Conservation (phyloP, 2,888 invertebrate genomes). For the Lycocerus yunnanus region DNA sequence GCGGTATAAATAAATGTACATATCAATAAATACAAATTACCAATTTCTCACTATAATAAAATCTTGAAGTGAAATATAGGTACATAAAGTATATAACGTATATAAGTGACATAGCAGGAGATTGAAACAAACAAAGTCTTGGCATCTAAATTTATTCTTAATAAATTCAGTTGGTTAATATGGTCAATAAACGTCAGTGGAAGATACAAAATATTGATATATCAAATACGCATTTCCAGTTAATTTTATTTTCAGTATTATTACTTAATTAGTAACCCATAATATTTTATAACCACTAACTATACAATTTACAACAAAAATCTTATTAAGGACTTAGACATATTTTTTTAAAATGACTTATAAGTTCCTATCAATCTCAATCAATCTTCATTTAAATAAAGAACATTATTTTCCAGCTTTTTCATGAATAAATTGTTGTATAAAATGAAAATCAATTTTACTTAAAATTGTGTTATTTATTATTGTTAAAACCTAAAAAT, state of each 20-base stretch:
- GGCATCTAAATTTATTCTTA: background rate
- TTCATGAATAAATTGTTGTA: background rate
- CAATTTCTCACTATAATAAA: background rate
- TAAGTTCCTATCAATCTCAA: constrained; percentile 1
- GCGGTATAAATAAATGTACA: background rate
- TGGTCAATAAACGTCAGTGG: background rate
- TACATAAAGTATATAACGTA: background rate
- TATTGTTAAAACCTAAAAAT: background rate
- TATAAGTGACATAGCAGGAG: background rate
- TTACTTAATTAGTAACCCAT: background rate
- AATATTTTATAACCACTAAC: background rate
- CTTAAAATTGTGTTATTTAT: background rate
- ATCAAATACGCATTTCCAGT: background rate
- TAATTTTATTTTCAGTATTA: background rate
- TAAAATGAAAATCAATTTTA: background rate
- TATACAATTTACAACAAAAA: background rate
- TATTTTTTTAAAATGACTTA: background rate
- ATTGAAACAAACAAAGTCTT: background rate
- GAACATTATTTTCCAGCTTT: background rate
- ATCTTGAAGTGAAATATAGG: background rate
- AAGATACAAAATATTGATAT: background rate
- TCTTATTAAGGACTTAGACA: background rate
- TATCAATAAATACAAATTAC: background rate
- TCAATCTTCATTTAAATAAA: constrained; percentile 4
- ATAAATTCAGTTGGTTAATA: background rate